phyloP scores from a whole-genome alignment of 2,113 vertebrate species.

The Mobula birostris region DNA sequence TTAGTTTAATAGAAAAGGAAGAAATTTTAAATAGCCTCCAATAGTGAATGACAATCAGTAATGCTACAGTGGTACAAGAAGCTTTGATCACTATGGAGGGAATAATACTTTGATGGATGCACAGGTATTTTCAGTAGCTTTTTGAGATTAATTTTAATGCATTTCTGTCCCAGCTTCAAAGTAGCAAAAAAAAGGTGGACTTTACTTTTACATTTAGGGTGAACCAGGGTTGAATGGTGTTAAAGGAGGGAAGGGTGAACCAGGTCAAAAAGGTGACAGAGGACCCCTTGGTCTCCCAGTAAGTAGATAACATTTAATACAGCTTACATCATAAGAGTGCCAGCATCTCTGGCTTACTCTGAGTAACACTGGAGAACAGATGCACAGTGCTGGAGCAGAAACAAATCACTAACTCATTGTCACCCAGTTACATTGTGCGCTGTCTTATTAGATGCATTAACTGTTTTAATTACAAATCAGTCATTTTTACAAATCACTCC shows the following conservation, averaged over 20 bases:
- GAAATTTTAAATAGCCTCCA: neutral
- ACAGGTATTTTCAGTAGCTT: constrained; percentile 57
- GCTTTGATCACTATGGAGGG: neutral
- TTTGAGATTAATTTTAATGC: constrained; percentile 47
- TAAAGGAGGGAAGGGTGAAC: constrained; percentile 90
- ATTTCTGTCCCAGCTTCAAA: constrained; percentile 57
- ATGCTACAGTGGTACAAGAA: neutral
- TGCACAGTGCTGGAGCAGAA: constrained; percentile 35
- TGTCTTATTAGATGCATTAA: constrained; percentile 20
- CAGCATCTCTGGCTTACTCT: constrained; percentile 54
- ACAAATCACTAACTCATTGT: constrained; percentile 29
- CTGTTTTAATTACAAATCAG: constrained; percentile 17
- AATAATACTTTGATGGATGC: constrained; percentile 33
- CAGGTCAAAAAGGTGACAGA: constrained; percentile 96
- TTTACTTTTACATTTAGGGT: constrained; percentile 78
- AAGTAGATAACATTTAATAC: constrained; percentile 74
- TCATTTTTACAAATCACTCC: neutral
- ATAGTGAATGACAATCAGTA: neutral
- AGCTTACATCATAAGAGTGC: constrained; percentile 43
- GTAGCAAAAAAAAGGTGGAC: constrained; percentile 64
- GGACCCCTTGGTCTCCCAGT: constrained; percentile 97
- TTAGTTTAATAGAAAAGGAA: neutral
- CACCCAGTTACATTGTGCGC: constrained; percentile 18
- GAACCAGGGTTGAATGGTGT: constrained; percentile 90
- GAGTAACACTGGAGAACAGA: constrained; percentile 35